Percentiles rank a stretch among this genome's conserved stretches.
These are phyloP conservation scores for Calliphora vicina DNA, from an alignment of 1,140 invertebrate species.

Conservation along the genomic window DNA sequence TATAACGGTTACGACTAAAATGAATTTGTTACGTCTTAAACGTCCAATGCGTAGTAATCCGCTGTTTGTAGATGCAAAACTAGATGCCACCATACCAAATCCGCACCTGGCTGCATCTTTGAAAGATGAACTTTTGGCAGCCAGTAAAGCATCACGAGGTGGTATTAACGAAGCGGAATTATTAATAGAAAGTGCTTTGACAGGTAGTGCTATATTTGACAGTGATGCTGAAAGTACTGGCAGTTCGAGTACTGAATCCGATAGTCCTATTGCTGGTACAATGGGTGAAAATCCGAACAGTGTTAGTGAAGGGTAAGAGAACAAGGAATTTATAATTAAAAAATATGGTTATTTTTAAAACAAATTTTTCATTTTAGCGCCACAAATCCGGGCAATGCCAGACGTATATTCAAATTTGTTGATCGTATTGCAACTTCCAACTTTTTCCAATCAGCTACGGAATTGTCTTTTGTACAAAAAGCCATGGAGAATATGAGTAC, in stretches of 20 bases:
- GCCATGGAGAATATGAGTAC: conserved; percentile 91
- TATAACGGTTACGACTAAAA: conserved; percentile 93
- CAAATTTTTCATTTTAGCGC: conserved; percentile 38
- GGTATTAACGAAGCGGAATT: background rate
- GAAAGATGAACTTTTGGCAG: background rate
- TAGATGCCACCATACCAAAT: background rate
- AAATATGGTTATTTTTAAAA: background rate
- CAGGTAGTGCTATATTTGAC: conserved; percentile 71
- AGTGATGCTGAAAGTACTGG: conserved; percentile 92
- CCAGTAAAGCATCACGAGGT: background rate
- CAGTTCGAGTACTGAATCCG: conserved; percentile 89
- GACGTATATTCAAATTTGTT: conserved; percentile 81
- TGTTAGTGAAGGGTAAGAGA: conserved; percentile 20
- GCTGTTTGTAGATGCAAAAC: background rate
- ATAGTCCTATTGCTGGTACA: conserved; percentile 58
- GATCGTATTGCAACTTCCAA: conserved; percentile 90
- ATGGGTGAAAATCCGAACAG: conserved; percentile 22
- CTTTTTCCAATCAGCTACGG: conserved; percentile 78
- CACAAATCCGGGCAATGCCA: conserved; percentile 59
- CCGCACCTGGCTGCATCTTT: background rate
- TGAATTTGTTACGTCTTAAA: conserved; percentile 89
- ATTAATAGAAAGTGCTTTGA: conserved; percentile 17
- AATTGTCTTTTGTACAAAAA: conserved; percentile 79
- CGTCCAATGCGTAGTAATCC: conserved; percentile 47
- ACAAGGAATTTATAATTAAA: background rate